Evolutionary conservation across 2,888 invertebrate genomes (phyloP).

Genomic region (Trichopria drosophilae): DNA sequence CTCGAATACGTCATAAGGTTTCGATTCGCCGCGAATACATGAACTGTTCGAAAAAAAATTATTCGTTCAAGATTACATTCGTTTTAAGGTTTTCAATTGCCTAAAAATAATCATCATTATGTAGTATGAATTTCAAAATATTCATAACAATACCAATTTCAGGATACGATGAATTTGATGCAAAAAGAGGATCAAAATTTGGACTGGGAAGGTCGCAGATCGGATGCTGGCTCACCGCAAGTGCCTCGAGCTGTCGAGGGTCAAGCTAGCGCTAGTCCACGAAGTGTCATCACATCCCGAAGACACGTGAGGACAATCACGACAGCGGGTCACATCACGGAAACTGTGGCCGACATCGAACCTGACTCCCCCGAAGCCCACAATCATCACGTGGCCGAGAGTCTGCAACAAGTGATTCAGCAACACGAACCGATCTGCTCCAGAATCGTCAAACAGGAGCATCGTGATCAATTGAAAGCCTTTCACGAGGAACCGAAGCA

Average conservation of each 20-base stretch:
- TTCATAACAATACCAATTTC: too few species aligned
- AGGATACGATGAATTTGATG: constrained; percentile 55
- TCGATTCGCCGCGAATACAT: too few species aligned
- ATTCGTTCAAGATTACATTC: too few species aligned
- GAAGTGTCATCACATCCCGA: constrained; percentile 63
- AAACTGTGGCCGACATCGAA: constrained; percentile 47
- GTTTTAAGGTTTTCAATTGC: too few species aligned
- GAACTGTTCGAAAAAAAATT: too few species aligned
- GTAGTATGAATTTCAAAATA: too few species aligned
- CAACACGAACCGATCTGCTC: constrained; percentile 51
- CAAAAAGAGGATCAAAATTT: constrained; percentile 51
- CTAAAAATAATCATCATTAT: too few species aligned
- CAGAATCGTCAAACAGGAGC: constrained; percentile 31
- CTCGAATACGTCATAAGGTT: too few species aligned
- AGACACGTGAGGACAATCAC: constrained; percentile 66
- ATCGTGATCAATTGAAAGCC: constrained; percentile 49
- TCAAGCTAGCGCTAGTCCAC: constrained; percentile 45
- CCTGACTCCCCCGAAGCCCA: constrained; percentile 46
- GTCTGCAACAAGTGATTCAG: constrained; percentile 47
- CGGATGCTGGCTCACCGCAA: constrained; percentile 34
- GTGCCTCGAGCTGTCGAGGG: constrained; percentile 41
- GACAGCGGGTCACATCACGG: constrained; percentile 65
- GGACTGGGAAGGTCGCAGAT: constrained; percentile 50
- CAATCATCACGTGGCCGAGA: constrained; percentile 25
- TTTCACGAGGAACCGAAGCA: constrained; percentile 53